A percentile compares a stretch with the other conserved stretches of the same genome.
Conservation (phyloP, 35 echinoderm and acorn worm genomes). For the Chiridota heheva region DNA sequence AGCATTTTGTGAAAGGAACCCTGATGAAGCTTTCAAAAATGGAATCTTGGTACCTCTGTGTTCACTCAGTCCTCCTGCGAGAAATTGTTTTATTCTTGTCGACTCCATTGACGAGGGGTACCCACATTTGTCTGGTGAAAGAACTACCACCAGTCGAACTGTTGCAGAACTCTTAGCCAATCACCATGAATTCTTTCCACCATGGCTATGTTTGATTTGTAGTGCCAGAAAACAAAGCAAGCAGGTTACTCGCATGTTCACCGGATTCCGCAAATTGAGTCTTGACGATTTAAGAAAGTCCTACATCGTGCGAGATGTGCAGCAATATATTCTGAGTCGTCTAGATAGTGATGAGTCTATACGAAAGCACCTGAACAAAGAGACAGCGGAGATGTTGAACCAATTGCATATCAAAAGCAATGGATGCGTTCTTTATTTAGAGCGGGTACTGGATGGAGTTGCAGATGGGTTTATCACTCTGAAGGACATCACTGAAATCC, state of each 20-base stretch:
- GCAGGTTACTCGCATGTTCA: slow-evolving; percentile 92
- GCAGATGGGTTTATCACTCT: slow-evolving; percentile 84
- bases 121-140: slow-evolving; percentile 59
- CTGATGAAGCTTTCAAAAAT: slow-evolving; percentile 98
- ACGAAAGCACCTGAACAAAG: slow-evolving; percentile 87
- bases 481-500: slow-evolving; percentile 87
- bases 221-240: slow-evolving; percentile 96
- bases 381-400: slow-evolving; percentile 98
- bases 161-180: slow-evolving; percentile 95
- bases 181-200: slow-evolving; percentile 97
- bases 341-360: slow-evolving; percentile 89
- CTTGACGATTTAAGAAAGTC: slow-evolving; percentile 96
- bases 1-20: slow-evolving; percentile 90
- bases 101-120: slow-evolving; percentile 96
- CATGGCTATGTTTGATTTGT: slow-evolving; percentile 90
- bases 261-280: slow-evolving; percentile 94
- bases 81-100: slow-evolving; percentile 97
- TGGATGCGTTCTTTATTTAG: slow-evolving; percentile 96
- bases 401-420: slow-evolving; percentile 98
- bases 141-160: slow-evolving; percentile 72
- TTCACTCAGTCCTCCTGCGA: slow-evolving; percentile 76
- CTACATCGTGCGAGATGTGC: slow-evolving; percentile 94
- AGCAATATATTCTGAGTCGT: slow-evolving; percentile 94
- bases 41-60: slow-evolving; percentile 86
- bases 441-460: slow-evolving; percentile 94